These are phyloP conservation scores for Scopus umbretta DNA, from an alignment of 2,113 vertebrate species.

Conservation along the genomic window DNA sequence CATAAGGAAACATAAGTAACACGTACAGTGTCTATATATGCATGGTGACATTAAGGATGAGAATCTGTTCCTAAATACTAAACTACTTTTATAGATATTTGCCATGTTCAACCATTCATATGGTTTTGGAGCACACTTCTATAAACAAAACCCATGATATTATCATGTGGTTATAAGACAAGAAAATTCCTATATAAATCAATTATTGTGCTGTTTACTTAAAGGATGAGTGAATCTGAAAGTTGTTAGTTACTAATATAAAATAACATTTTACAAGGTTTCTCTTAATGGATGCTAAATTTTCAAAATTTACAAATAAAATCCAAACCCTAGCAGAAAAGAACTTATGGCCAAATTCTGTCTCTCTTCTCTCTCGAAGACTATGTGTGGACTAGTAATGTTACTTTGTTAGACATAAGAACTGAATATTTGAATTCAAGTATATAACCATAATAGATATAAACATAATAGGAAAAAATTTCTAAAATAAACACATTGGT, in stretches of 20 bases:
- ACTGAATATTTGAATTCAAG: neutral
- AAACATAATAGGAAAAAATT: neutral
- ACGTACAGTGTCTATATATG: neutral
- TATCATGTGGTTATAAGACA: neutral
- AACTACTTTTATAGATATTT: neutral
- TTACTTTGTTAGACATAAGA: neutral
- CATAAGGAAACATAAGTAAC: neutral
- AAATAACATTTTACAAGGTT: neutral
- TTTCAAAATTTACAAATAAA: neutral
- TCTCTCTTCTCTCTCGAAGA: neutral
- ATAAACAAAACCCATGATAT: neutral
- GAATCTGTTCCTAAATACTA: neutral
- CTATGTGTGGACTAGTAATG: neutral
- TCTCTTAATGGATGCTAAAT: neutral
- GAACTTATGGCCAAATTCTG: neutral
- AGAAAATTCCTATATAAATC: neutral
- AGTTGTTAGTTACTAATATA: neutral
- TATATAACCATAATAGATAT: neutral
- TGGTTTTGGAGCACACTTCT: neutral
- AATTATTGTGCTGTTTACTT: neutral
- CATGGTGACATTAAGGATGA: neutral
- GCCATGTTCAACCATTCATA: neutral
- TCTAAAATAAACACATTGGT: neutral
- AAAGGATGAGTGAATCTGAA: neutral
- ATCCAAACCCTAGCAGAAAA: neutral